phyloP scores from a whole-genome alignment of 2,888 invertebrate genomes.

The Oscheius sp. region DNA sequence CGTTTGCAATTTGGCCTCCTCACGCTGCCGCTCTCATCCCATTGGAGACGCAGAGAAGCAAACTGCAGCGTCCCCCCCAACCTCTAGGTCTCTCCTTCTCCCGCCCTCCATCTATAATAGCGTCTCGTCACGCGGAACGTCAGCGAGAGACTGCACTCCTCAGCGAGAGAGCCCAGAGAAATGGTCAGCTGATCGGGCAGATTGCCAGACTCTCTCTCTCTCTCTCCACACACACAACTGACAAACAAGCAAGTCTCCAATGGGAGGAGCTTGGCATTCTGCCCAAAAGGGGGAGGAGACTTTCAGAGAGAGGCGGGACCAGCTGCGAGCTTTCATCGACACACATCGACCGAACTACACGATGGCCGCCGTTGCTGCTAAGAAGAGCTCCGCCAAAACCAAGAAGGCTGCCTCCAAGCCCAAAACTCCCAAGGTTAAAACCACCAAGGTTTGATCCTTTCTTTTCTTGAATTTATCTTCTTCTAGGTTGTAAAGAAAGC shows the following conservation, averaged over 20 bases:
- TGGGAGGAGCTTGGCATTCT: constrained; percentile 15
- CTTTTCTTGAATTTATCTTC: neutral
- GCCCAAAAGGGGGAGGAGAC: constrained; percentile 7
- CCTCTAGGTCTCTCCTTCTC: neutral
- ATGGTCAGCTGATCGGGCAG: constrained; percentile 18
- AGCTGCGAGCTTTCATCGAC: constrained; percentile 2
- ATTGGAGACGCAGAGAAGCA: constrained; percentile 9
- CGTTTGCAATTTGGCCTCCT: constrained; percentile 4
- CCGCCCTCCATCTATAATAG: neutral
- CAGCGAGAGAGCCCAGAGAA: neutral
- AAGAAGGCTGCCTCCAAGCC: constrained; percentile 26
- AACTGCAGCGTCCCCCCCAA: neutral
- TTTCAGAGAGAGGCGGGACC: too few relatives aligned
- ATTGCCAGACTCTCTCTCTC: too few relatives aligned
- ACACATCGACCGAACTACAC: neutral
- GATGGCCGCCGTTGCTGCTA: constrained; percentile 21
- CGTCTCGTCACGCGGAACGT: neutral
- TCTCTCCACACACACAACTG: too few relatives aligned
- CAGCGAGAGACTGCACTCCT: neutral
- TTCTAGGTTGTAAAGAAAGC: constrained; percentile 25
- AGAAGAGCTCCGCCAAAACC: constrained; percentile 26
- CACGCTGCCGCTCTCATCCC: neutral
- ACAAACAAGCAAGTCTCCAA: too few relatives aligned
- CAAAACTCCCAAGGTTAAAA: constrained; percentile 25
- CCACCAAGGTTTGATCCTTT: constrained; percentile 19